Conservation (phyloP, 2,888 invertebrate genomes). For the Andrena fulva region DNA sequence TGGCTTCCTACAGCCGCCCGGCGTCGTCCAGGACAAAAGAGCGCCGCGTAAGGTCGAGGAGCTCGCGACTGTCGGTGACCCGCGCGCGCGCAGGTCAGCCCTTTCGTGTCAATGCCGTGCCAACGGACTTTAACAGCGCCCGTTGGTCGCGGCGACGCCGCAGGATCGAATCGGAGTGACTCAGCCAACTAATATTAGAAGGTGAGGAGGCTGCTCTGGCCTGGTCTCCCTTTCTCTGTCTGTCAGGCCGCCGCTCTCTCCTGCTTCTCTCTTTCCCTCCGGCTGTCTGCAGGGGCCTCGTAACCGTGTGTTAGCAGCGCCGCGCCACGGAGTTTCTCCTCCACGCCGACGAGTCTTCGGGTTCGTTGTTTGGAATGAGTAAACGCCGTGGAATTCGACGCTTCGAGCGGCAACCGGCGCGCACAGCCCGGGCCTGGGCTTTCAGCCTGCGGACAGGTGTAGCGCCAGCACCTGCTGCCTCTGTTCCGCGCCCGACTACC, state of each 20-base stretch:
- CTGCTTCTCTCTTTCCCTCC: slow-evolving; percentile 7
- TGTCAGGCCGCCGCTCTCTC: not conserved
- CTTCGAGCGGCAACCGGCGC: slow-evolving; percentile 67
- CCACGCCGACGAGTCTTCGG: slow-evolving; percentile 67
- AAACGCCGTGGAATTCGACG: slow-evolving; percentile 81
- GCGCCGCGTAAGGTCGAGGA: not conserved
- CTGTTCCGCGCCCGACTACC: slow-evolving; percentile 51
- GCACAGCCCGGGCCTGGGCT: slow-evolving; percentile 64
- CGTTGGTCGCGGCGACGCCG: slow-evolving; percentile 55
- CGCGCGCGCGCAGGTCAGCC: slow-evolving; percentile 23
- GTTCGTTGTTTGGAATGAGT: slow-evolving; percentile 80
- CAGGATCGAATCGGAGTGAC: slow-evolving; percentile 73
- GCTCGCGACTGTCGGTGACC: slow-evolving; percentile 12
- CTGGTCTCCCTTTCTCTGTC: slow-evolving; percentile 49
- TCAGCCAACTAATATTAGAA: slow-evolving; percentile 81
- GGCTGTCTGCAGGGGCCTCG: slow-evolving; percentile 11
- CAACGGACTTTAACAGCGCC: slow-evolving; percentile 59
- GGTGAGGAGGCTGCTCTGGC: slow-evolving; percentile 74
- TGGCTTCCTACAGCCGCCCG: not conserved
- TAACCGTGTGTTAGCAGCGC: slow-evolving; percentile 50
- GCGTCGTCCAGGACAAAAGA: not conserved
- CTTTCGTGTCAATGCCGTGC: slow-evolving; percentile 71
- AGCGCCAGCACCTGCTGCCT: slow-evolving; percentile 79
- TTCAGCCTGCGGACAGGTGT: slow-evolving; percentile 77
- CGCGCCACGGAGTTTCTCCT: slow-evolving; percentile 65